A percentile compares a stretch with the other conserved stretches of the same genome.
phyloP scores from a whole-genome alignment of 1,140 invertebrate species.

The Drosophila azteca region DNA sequence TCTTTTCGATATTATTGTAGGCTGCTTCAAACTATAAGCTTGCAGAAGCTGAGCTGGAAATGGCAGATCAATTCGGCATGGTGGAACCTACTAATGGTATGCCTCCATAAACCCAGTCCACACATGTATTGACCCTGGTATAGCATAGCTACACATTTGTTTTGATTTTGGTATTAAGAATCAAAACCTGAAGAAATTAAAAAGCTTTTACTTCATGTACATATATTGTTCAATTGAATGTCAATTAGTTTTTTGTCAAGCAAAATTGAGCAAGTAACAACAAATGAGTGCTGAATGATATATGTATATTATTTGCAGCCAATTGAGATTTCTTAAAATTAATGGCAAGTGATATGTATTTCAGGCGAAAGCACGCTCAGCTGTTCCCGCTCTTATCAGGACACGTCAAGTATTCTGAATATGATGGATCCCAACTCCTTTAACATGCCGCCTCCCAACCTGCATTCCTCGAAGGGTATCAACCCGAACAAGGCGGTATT shows the following conservation, averaged over 20 bases:
- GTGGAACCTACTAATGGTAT: constrained; percentile 21
- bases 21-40: constrained; percentile 3
- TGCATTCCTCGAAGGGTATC: constrained; percentile 74
- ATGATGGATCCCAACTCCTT: constrained; percentile 45
- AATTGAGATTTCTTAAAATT: too few species aligned
- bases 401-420: constrained; percentile 32
- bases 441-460: constrained; percentile 46
- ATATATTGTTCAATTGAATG: too few species aligned
- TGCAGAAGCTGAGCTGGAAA: constrained; percentile 24
- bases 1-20: constrained; percentile 14
- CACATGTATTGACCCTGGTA: too few species aligned
- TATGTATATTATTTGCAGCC: constrained; percentile 6
- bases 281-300: constrained; percentile 5
- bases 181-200: too few species aligned
- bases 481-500: constrained; percentile 86
- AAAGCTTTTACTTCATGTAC: too few species aligned
- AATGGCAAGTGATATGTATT: not conserved
- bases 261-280: too few species aligned
- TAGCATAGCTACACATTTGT: too few species aligned
- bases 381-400: constrained; percentile 15
- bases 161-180: too few species aligned
- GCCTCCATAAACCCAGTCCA: not conserved
- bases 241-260: too few species aligned
- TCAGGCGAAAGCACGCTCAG: constrained; percentile 31
- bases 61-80: constrained; percentile 32